phyloP scores from a whole-genome alignment of 2,113 vertebrate genomes.

The Protomyctophum bolini region DNA sequence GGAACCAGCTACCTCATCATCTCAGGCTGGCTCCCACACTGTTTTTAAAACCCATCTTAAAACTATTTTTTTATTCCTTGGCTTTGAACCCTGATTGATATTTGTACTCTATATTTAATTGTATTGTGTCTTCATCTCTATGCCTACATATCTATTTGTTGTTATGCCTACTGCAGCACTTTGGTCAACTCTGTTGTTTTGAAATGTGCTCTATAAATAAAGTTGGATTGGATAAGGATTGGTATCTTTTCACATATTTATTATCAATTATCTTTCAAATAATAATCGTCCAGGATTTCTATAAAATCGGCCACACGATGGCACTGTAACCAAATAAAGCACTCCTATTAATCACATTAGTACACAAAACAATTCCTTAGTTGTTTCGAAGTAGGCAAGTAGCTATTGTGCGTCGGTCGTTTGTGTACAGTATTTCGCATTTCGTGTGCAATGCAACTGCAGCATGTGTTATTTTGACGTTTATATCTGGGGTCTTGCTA shows the following conservation, averaged over 20 bases:
- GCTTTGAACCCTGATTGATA: too few relatives aligned
- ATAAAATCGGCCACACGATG: conserved; percentile 44
- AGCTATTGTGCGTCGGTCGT: background rate
- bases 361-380: conserved; percentile 12
- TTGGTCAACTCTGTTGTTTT: too few relatives aligned
- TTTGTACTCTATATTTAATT: too few relatives aligned
- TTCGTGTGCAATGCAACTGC: conserved; percentile 6
- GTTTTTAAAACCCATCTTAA: too few relatives aligned
- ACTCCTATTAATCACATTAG: conserved; percentile 30
- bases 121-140: too few relatives aligned
- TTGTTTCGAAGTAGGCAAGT: background rate
- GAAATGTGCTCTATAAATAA: too few relatives aligned
- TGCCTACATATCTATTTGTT: too few relatives aligned
- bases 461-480: background rate
- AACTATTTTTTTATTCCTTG: too few relatives aligned
- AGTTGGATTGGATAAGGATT: too few relatives aligned
- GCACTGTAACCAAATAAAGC: conserved; percentile 50
- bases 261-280: background rate
- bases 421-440: background rate
- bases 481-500: background rate
- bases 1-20: too few relatives aligned
- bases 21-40: too few relatives aligned
- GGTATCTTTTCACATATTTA: background rate
- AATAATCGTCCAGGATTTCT: background rate
- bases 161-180: too few relatives aligned